Base-by-base conservation (phyloP, 2,113 vertebrate genomes). In the Opisthocomus hoazin region DNA sequence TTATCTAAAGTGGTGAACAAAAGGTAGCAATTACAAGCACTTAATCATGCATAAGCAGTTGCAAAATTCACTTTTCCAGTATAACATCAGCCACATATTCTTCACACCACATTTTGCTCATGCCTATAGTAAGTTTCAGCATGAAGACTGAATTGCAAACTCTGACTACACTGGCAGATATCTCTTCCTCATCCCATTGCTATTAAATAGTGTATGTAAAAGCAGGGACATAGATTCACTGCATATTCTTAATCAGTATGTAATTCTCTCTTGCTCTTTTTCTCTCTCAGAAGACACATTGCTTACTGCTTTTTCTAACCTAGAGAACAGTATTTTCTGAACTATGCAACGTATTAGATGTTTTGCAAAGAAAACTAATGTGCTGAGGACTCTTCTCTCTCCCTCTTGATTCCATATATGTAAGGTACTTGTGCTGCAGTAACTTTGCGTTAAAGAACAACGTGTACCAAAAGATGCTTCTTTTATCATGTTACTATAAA, bases 1-100 rank as follows among this genome's bases (percentile, higher is more conserved):
- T 57, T 71, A 13, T 77, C 51, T 93, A 82, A 93, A 96, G 34
- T 73, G 22, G 20, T 86, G 17, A n/a, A 70, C 24, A 77, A 71
- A 93, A 87, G 76, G 50, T 54, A 81, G 27, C 56, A 87, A 43
- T 91, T 85, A 46, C 54, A 69, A 79, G 24, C 46, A 84, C 34
- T 97, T 97, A 96, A 95, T 76, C 95, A 94, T 96, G 83, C 60
- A 93, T 87, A 97, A 97, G 80, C 87, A 86, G 65, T 91, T 91
- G 85, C 66, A 97, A 96, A 98, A 74, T 97, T 97, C 54, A 83
- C 41, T 89, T 96, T 97, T 95, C 58, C 87, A 68, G 41, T 94
- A 79, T 77, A 94, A 81, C 91, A 89, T 17, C 45, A 79, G 57
- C 10, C 50, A 60, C 17, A 5, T 79, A 93, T 68, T 93, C 71